Evolutionary conservation across 1,140 invertebrate species (phyloP).

Genomic region (Cydia splendana): DNA sequence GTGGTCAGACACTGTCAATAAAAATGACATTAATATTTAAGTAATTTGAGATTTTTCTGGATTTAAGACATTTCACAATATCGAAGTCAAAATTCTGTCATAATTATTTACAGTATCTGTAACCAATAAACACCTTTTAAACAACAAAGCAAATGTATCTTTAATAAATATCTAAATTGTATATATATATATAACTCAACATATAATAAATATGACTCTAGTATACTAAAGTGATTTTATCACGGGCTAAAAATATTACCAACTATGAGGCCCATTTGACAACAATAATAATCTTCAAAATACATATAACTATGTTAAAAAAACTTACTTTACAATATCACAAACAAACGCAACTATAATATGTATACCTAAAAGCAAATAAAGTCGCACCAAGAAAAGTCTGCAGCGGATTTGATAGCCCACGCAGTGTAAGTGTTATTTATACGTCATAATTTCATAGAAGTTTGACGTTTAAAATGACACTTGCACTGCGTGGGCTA

Average conservation of each 20-base stretch:
- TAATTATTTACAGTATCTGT: not conserved
- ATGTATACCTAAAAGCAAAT: not conserved
- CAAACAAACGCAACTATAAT: not conserved
- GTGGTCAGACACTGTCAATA: not conserved
- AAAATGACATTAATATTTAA: not conserved
- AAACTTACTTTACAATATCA: not conserved
- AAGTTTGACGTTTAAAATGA: too few species aligned
- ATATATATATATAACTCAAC: slow-evolving; percentile 24
- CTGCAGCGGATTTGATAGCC: too few species aligned
- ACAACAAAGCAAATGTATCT: slow-evolving; percentile 26
- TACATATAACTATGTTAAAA: not conserved
- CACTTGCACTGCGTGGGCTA: too few species aligned
- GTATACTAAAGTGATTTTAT: slow-evolving; percentile 9
- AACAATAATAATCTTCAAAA: not conserved
- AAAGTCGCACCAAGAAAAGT: too few species aligned
- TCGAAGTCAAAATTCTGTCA: not conserved
- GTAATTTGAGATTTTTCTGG: not conserved
- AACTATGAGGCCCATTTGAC: not conserved
- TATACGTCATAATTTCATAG: too few species aligned
- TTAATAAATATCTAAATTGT: slow-evolving; percentile 28
- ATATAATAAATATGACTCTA: slow-evolving; percentile 28
- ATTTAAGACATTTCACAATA: not conserved
- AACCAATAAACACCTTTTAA: slow-evolving; percentile 6
- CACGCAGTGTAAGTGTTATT: too few species aligned
- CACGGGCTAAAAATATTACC: slow-evolving; percentile 6